A percentile compares a stretch with the other conserved stretches of the same genome.
These are phyloP conservation scores for Nyctibius bracteatus DNA, from an alignment of 2,113 vertebrate genomes.

Conservation along the genomic window DNA sequence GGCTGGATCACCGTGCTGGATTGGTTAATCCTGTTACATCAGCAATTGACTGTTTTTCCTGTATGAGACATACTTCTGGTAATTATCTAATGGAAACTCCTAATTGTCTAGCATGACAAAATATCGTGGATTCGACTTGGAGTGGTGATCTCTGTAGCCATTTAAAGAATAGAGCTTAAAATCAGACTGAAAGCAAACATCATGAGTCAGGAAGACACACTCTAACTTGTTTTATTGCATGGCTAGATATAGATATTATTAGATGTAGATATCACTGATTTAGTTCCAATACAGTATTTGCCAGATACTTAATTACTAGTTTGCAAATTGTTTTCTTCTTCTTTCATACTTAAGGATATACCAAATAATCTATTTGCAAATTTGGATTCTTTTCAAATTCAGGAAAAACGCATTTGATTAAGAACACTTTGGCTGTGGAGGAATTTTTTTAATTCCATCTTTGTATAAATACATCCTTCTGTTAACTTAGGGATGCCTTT, in stretches of 20 bases:
- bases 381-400: constrained; percentile 30
- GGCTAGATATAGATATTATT: constrained; percentile 2
- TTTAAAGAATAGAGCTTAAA: constrained; percentile 54
- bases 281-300: constrained; percentile 48
- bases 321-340: constrained; percentile 53
- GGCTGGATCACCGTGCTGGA: constrained; percentile 70
- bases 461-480: neutral
- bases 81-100: constrained; percentile 79
- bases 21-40: constrained; percentile 77
- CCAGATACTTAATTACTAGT: constrained; percentile 56
- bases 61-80: constrained; percentile 79
- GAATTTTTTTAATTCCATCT: neutral
- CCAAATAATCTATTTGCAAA: constrained; percentile 35
- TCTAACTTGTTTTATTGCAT: constrained; percentile 48
- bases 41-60: constrained; percentile 78
- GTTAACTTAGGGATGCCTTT: constrained; percentile 33
- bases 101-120: constrained; percentile 70
- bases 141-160: constrained; percentile 55
- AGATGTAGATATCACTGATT: constrained; percentile 41
- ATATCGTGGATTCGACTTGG: constrained; percentile 50
- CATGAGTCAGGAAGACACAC: constrained; percentile 44
- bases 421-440: neutral
- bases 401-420: constrained; percentile 33
- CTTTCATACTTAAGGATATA: constrained; percentile 8
- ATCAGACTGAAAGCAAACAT: constrained; percentile 47